A percentile compares a stretch with the other conserved stretches of the same genome.
Evolutionary conservation across 2,888 invertebrate species (phyloP).

Genomic region (Dasypogon diadema): DNA sequence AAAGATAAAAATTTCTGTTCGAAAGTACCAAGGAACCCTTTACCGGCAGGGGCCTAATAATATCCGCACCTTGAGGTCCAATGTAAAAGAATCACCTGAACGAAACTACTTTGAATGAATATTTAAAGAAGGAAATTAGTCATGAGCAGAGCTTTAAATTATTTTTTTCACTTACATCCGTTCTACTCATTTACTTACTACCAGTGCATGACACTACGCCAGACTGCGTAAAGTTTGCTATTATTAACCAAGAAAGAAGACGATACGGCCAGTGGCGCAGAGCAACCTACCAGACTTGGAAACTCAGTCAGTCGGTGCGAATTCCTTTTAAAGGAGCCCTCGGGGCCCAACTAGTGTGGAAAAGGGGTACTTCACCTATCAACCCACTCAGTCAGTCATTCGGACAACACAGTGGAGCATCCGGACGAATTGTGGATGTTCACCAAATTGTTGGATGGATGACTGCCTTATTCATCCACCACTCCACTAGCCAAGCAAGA

Average conservation of each 20-base stretch:
- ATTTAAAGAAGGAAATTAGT: too few relatives aligned
- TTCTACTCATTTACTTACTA: constrained; percentile 47
- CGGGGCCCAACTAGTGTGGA: background rate
- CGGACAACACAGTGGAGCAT: constrained; percentile 16
- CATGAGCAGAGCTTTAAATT: constrained; percentile 39
- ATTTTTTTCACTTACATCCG: constrained; percentile 27
- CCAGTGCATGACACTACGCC: constrained; percentile 49
- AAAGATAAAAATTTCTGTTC: too few relatives aligned
- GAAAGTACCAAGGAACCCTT: too few relatives aligned
- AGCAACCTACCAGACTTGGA: constrained; percentile 4
- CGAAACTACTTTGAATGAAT: too few relatives aligned
- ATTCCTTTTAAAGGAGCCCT: constrained; percentile 25
- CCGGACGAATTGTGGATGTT: constrained; percentile 24
- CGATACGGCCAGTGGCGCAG: constrained; percentile 48
- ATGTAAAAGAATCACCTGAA: too few relatives aligned
- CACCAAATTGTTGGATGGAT: constrained; percentile 48
- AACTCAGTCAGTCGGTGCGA: constrained; percentile 43
- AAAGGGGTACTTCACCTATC: constrained; percentile 39
- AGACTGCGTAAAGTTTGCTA: constrained; percentile 34
- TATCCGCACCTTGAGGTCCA: too few relatives aligned
- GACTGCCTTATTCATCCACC: constrained; percentile 37
- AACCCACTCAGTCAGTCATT: constrained; percentile 21
- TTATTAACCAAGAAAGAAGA: constrained; percentile 32
- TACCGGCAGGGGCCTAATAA: too few relatives aligned
- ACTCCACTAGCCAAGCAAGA: constrained; percentile 52